Base-by-base conservation (phyloP, 92 coral and sea anemone genomes). In the Parazoanthus darwini region DNA sequence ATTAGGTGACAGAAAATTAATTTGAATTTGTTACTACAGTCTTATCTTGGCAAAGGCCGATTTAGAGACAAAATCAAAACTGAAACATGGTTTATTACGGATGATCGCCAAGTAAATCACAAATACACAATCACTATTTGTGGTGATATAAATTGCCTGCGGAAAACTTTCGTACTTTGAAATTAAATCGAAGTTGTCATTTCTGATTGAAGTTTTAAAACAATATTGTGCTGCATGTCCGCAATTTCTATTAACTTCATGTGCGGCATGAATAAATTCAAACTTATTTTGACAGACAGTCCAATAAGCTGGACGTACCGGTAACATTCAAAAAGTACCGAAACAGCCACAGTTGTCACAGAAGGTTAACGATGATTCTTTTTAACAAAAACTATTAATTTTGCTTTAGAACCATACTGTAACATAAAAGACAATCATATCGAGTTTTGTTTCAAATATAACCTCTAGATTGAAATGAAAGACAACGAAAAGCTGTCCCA, bases 31-130 rank as follows among this genome's bases (percentile, higher is more conserved):
- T 74, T 36, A 46, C 68, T 67, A 68, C 63, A 68, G 37, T 43
- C 3, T 83, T 67, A 68, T 26, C 77, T 16, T 23, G 42, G 50
- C 26, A 43, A 83, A 44, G 20, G 65, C 63, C 86, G 66, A 83
- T 83, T 81, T 33, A 58, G 50, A 25, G 25, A 36, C 35, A 7
- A 25, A 18, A 59, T 63, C 46, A 38, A 36, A 56, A 56, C 20
- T 15, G 37, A 23, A 46, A 79, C 82, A 35, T 6, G 16, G 16
- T n/a, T 22, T 76, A 18, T 76, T n/a, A 76, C 46, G 13, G 50
- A 39, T 76, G 80, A 76, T 44, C 43, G 51, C 67, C 20, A 22
- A 79, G 42, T 26, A 79, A 8, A 79, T 25, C 66, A n/a, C 36
- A n/a, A 46, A 18, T 20, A 33, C 22, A 76, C 23, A 16, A 18